phyloP scores from a whole-genome alignment of 1,140 invertebrate species.

The Neuroterus valhalla region DNA sequence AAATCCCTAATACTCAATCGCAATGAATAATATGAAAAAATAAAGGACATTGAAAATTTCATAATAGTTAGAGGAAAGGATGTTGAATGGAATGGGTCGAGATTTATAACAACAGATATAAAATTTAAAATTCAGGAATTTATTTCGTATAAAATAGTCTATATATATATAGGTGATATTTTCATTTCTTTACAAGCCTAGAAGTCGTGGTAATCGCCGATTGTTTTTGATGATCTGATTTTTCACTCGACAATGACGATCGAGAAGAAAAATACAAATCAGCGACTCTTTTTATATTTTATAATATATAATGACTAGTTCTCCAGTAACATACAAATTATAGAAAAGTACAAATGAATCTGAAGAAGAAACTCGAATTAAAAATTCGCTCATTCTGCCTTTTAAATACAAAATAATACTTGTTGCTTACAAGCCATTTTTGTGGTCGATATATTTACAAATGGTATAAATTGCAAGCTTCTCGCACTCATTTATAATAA shows the following conservation, averaged over 20 bases:
- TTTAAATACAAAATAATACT: conserved; percentile 27
- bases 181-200: conserved; percentile 63
- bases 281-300: conserved; percentile 36
- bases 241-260: too few relatives aligned
- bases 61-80: too few relatives aligned
- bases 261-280: too few relatives aligned
- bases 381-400: conserved; percentile 38
- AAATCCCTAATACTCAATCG: too few relatives aligned
- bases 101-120: conserved; percentile 30
- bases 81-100: not conserved
- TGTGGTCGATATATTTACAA: not conserved
- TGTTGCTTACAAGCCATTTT: conserved; percentile 25
- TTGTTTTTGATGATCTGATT: not conserved
- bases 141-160: conserved; percentile 74
- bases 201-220: conserved; percentile 61
- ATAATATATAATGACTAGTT: conserved; percentile 67
- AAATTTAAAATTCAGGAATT: conserved; percentile 56
- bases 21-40: too few relatives aligned
- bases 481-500: not conserved
- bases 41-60: too few relatives aligned
- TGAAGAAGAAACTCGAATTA: conserved; percentile 40
- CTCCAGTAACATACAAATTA: conserved; percentile 62
- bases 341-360: conserved; percentile 32
- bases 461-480: conserved; percentile 8
- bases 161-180: conserved; percentile 66